Evolutionary conservation across 2,113 vertebrate species (phyloP).

Genomic region (Cryptotis parvus): DNA sequence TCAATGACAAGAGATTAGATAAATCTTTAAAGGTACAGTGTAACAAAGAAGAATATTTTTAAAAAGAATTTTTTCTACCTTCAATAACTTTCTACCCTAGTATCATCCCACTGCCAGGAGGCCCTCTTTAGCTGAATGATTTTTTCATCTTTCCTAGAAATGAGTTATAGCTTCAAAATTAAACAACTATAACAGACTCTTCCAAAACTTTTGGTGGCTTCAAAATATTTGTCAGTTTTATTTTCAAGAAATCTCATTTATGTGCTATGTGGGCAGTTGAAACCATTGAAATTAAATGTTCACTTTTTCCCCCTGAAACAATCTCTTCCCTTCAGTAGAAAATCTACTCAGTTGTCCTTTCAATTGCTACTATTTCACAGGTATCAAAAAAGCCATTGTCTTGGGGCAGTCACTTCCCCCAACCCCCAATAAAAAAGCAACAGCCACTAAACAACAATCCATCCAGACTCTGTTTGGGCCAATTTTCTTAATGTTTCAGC

Average conservation of each 20-base stretch:
- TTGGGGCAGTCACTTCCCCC: conserved; percentile 77
- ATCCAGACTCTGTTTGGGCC: conserved; percentile 88
- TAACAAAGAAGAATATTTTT: not conserved
- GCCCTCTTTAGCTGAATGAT: not conserved
- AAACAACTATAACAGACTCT: not conserved
- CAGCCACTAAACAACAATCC: conserved; percentile 83
- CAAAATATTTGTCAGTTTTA: not conserved
- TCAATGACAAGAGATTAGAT: not conserved
- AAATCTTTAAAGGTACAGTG: conserved; percentile 37
- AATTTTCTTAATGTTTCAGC: conserved; percentile 90
- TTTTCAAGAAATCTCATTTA: conserved; percentile 51
- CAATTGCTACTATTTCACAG: conserved; percentile 74
- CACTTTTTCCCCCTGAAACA: not conserved
- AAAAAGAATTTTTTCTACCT: not conserved
- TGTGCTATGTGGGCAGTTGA: not conserved
- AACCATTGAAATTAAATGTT: conserved; percentile 30
- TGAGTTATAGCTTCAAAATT: not conserved
- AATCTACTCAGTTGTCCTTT: conserved; percentile 67
- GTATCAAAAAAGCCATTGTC: conserved; percentile 84
- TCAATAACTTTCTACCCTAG: not conserved
- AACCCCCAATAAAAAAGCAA: conserved; percentile 77
- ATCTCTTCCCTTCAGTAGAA: conserved; percentile 72
- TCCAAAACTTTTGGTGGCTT: not conserved
- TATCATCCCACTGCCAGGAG: not conserved
- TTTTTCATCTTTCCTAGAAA: conserved; percentile 58